Evolutionary conservation across 2,888 invertebrate species (phyloP).

Genomic region (Hoplodrina blanda): DNA sequence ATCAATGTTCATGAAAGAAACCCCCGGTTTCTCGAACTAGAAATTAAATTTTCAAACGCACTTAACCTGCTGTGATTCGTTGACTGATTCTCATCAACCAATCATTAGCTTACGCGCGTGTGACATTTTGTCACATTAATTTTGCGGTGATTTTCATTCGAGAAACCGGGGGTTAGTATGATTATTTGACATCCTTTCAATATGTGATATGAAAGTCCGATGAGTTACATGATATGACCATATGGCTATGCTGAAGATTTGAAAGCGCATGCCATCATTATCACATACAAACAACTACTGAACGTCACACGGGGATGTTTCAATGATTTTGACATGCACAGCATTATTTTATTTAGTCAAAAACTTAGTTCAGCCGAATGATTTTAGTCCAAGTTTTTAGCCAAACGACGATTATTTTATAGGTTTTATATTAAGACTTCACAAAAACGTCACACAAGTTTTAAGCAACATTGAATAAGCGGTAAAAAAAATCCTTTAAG

Average conservation of each 20-base stretch:
- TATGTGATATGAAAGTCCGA: slow-evolving; percentile 29
- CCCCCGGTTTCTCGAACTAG: neutral
- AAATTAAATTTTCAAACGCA: neutral
- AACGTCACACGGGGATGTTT: slow-evolving; percentile 43
- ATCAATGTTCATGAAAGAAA: slow-evolving; percentile 41
- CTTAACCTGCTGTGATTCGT: neutral
- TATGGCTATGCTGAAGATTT: slow-evolving; percentile 45
- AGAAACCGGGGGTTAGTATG: slow-evolving; percentile 29
- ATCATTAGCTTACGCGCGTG: neutral
- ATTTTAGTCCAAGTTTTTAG: slow-evolving; percentile 22
- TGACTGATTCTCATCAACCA: neutral
- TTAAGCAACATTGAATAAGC: slow-evolving; percentile 51
- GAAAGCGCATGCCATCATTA: slow-evolving; percentile 54
- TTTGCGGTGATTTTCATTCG: neutral
- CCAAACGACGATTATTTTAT: slow-evolving; percentile 14
- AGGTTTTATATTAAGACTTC: slow-evolving; percentile 20
- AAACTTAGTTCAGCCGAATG: slow-evolving; percentile 18
- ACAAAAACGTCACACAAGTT: slow-evolving; percentile 50
- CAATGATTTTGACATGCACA: slow-evolving; percentile 71
- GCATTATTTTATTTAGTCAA: slow-evolving; percentile 29
- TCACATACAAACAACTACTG: slow-evolving; percentile 48
- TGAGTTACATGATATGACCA: slow-evolving; percentile 41
- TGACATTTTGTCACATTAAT: neutral
- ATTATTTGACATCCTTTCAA: slow-evolving; percentile 26
- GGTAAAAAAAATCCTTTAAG: slow-evolving; percentile 7